A percentile compares a stretch with the other conserved stretches of the same genome.
Conservation (phyloP, 2,888 invertebrate species). For the Metacarcinus magister region DNA sequence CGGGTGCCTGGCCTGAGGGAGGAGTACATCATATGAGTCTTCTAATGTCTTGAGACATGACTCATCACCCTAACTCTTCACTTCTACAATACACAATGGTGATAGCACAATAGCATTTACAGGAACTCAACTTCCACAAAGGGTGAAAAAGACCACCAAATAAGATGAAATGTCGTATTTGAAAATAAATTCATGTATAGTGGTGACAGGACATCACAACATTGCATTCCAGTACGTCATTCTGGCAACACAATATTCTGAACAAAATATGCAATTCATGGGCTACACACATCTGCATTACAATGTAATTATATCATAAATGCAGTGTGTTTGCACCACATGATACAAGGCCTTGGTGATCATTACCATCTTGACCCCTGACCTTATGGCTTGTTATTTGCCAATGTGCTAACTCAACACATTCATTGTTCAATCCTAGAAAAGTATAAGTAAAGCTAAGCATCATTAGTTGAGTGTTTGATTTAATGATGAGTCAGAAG, state of each 20-base stretch:
- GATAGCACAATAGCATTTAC: not conserved
- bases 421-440: not conserved
- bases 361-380: not conserved
- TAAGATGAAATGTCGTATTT: not conserved
- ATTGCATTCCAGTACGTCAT: not conserved
- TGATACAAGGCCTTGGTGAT: not conserved
- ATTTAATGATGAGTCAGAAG: not conserved
- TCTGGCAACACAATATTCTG: not conserved
- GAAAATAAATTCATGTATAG: too few species aligned
- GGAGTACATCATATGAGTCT: conserved; percentile 21
- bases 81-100: not conserved
- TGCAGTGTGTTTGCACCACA: not conserved
- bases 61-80: not conserved
- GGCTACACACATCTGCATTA: not conserved
- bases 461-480: not conserved
- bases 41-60: not conserved
- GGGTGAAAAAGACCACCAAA: not conserved
- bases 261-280: not conserved
- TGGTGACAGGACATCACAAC: too few species aligned
- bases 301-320: not conserved
- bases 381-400: too few species aligned
- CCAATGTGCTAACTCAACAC: not conserved
- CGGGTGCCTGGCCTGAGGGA: conserved; percentile 72
- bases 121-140: not conserved
- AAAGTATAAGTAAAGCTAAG: not conserved